Conservation (phyloP, 2,888 invertebrate genomes). For the Troides helena region DNA sequence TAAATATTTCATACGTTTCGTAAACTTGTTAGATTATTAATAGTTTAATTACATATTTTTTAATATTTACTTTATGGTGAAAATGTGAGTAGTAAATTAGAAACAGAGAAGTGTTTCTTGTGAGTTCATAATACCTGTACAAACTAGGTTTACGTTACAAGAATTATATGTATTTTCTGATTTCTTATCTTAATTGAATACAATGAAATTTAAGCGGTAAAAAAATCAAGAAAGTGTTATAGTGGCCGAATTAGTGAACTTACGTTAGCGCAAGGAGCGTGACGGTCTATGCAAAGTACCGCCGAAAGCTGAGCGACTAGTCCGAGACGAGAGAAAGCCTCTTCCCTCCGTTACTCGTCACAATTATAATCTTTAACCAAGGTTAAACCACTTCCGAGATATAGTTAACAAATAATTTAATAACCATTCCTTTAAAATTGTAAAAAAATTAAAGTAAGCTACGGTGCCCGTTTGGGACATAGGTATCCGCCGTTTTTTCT, state of each 20-base stretch:
- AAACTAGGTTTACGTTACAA: background rate
- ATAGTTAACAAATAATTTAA: background rate
- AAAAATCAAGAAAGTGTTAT: slow-evolving; percentile 40
- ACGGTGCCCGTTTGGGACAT: background rate
- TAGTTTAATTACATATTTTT: too few species aligned
- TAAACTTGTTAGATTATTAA: too few species aligned
- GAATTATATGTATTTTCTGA: background rate
- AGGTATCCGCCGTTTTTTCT: too few species aligned
- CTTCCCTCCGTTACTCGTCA: slow-evolving; percentile 48
- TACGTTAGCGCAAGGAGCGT: slow-evolving; percentile 39
- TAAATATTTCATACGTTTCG: too few species aligned
- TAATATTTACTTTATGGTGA: too few species aligned
- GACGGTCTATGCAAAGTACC: slow-evolving; percentile 40
- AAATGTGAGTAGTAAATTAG: too few species aligned
- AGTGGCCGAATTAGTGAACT: slow-evolving; percentile 39
- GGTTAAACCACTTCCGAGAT: background rate
- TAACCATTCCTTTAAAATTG: background rate
- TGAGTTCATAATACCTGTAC: too few species aligned
- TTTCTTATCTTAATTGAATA: background rate
- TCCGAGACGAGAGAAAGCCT: slow-evolving; percentile 68
- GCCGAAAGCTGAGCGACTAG: slow-evolving; percentile 57
- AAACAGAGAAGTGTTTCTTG: too few species aligned
- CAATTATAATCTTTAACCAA: slow-evolving; percentile 24
- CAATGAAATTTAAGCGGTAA: slow-evolving; percentile 8
- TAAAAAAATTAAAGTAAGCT: background rate